Conservation (phyloP, 2,797 vertebrate genomes). For the Tympanoctomys barrerae region DNA sequence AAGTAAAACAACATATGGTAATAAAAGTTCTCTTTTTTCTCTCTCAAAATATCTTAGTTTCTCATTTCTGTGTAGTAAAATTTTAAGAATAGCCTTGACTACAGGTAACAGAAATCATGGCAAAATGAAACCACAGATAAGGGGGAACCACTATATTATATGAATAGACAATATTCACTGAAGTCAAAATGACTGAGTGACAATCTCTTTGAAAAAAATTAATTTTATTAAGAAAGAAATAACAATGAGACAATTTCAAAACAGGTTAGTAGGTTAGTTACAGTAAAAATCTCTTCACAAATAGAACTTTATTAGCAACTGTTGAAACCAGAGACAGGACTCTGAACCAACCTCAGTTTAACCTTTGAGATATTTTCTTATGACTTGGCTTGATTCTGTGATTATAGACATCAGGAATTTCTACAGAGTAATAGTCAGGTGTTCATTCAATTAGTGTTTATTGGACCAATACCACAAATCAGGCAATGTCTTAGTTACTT, state of each 20-base stretch:
- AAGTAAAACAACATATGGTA: not conserved
- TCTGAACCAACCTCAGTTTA: not conserved
- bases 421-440: not conserved
- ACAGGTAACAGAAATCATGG: not conserved
- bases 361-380: not conserved
- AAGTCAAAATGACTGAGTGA: not conserved
- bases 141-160: not conserved
- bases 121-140: not conserved
- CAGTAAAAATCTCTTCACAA: not conserved
- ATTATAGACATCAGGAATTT: not conserved
- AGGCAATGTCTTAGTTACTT: not conserved
- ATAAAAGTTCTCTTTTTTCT: not conserved
- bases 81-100: not conserved
- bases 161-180: not conserved
- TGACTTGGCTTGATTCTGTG: not conserved
- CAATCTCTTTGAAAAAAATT: not conserved
- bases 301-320: not conserved
- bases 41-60: not conserved
- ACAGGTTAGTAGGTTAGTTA: too few species aligned
- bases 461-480: not conserved
- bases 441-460: conserved; percentile 47
- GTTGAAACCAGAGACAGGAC: not conserved
- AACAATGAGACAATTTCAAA: too few species aligned
- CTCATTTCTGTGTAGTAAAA: not conserved
- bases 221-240: too few species aligned